Percentiles rank a stretch among this genome's conserved stretches.
Evolutionary conservation across 2,113 vertebrate genomes (phyloP).

Genomic region (Acinonyx jubatus): DNA sequence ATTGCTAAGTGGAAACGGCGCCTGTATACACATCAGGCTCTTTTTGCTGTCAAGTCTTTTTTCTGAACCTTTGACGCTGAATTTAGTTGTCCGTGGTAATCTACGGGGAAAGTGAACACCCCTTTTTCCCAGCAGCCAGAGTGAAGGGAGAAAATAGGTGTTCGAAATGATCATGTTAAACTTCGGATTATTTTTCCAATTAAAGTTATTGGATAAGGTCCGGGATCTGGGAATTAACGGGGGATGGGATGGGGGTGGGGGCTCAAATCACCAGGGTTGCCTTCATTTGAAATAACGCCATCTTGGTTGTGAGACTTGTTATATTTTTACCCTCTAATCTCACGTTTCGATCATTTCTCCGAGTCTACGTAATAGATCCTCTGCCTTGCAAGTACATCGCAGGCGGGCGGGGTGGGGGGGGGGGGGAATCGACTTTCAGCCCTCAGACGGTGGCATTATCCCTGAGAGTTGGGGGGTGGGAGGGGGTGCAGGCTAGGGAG

Average conservation of each 20-base stretch:
- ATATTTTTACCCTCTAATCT: slow-evolving; percentile 62
- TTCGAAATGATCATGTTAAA: not conserved
- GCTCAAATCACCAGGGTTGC: not conserved
- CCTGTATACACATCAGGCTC: not conserved
- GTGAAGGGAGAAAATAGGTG: not conserved
- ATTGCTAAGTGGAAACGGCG: not conserved
- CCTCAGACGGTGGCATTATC: not conserved
- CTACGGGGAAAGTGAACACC: not conserved
- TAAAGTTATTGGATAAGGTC: slow-evolving; percentile 53
- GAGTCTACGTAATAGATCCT: not conserved
- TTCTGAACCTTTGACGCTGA: not conserved
- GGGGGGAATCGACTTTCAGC: not conserved
- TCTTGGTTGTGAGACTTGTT: slow-evolving; percentile 77
- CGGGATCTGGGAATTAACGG: not conserved
- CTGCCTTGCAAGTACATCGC: not conserved
- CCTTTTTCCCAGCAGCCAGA: not conserved
- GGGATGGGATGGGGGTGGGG: not conserved
- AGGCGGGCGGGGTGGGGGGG: not conserved
- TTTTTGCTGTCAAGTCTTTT: not conserved
- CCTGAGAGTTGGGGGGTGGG: not conserved
- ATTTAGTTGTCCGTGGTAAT: not conserved
- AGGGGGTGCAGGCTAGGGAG: not conserved
- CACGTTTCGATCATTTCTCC: slow-evolving; percentile 43
- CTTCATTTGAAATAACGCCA: slow-evolving; percentile 81
- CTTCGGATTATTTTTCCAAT: slow-evolving; percentile 17